Conservation (phyloP, 2,113 vertebrate species). For the Marmota monax region DNA sequence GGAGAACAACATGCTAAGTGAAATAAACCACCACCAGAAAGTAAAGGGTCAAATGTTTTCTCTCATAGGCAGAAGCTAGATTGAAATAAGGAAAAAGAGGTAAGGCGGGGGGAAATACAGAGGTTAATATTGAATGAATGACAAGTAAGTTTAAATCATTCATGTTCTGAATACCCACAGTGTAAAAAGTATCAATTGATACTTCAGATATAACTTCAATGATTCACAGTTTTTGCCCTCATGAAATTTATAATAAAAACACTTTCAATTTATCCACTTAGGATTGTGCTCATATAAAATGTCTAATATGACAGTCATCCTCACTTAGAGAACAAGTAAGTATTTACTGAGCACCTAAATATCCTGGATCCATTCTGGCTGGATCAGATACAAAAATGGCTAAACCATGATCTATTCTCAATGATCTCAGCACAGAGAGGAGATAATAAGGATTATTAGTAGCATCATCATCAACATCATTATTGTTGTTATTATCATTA, state of each 20-base stretch:
- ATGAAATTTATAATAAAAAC: not conserved
- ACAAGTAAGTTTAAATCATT: slow-evolving; percentile 14
- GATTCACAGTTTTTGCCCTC: not conserved
- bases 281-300: not conserved
- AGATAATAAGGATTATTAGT: not conserved
- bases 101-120: not conserved
- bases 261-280: not conserved
- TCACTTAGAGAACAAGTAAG: not conserved
- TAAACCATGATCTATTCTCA: not conserved
- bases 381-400: not conserved
- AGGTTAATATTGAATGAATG: not conserved
- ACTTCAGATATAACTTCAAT: slow-evolving; percentile 1
- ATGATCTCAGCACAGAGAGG: not conserved
- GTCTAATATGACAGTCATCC: not conserved
- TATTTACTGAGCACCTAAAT: not conserved
- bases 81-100: no score
- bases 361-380: not conserved
- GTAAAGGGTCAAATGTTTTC: no score
- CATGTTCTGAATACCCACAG: not conserved
- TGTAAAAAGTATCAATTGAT: not conserved
- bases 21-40: no score
- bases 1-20: no score
- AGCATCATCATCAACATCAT: no score
- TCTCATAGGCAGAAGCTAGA: no score
- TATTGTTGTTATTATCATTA: not conserved